Evolutionary conservation across 2,797 vertebrate genomes (phyloP), one percentile per base, ranked within the genome.

Genomic region (Odontamblyopus lacepedii): DNA sequence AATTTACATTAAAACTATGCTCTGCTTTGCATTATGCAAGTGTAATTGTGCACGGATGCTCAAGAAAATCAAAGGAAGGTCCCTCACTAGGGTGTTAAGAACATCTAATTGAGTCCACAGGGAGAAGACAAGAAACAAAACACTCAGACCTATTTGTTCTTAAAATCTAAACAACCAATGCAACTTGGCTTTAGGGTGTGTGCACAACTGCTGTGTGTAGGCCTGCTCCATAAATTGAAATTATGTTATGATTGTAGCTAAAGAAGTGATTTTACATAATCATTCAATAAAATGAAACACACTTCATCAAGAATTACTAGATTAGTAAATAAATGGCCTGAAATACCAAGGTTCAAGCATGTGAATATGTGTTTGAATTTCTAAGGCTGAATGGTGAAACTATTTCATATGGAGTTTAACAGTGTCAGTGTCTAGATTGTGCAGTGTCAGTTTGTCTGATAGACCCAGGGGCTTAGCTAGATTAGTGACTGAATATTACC

Each of bases 21-120:
- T 44, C 41, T 44, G 15, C 41, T 35, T 35, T 50, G 18, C 12
- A 65, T 48, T 4, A 53, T 61, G 41, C 1, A 27, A 56, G 53
- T 48, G 11, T 56, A 56, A 9, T 63, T 23, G 57, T 30, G 1
- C 5, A 29, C 5, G 2, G 67, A 66, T 63, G 61, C 53, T 63
- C 26, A 48, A 76, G 63, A 80, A 81, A 65, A 64, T 27, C 18
- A 61, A 55, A 48, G 56, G 70, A 75, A 72, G 63, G 77, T 88
- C 78, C 75, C 83, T 85, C 74, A 67, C 72, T 44, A 41, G 72
- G 23, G 63, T 74, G 72, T 11, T 68, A 51, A 77, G 68, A 73
- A 69, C 44, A 7, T 80, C 78, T 93, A 92, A 92, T 92, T 92
- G 81, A 91, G 79, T 65, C 86, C 85, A 66, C 30, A 26, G 92